Conservation (phyloP, 1,140 invertebrate genomes). For the Mya arenaria region DNA sequence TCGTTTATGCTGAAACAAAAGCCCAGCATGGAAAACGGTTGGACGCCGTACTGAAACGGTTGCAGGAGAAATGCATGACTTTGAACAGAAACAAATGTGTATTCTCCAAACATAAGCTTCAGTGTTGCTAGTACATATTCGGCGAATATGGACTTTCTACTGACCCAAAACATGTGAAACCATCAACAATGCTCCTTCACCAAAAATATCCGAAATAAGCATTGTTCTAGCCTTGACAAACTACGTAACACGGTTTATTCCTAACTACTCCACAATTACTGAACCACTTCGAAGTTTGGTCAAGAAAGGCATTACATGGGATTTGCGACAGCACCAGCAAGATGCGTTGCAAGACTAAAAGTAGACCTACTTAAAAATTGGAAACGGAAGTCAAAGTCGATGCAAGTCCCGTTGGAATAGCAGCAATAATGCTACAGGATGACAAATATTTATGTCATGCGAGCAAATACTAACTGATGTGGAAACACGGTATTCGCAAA, state of each 20-base stretch:
- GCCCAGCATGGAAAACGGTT: slow-evolving; percentile 65
- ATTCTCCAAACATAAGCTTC: background rate
- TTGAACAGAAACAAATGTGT: slow-evolving; percentile 30
- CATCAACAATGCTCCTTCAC: background rate
- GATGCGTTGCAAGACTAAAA: background rate
- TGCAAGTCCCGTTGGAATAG: background rate
- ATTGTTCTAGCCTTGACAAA: slow-evolving; percentile 63
- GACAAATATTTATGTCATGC: background rate
- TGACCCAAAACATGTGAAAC: slow-evolving; percentile 43
- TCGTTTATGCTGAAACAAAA: slow-evolving; percentile 43
- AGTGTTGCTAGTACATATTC: slow-evolving; percentile 65
- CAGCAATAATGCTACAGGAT: background rate
- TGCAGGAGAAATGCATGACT: slow-evolving; percentile 56
- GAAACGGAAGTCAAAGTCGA: background rate
- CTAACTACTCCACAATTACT: background rate
- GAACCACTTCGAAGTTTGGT: background rate
- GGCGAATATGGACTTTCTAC: slow-evolving; percentile 29
- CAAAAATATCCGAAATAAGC: slow-evolving; percentile 46
- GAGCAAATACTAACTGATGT: no score
- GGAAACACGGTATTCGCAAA: no score
- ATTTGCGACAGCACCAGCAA: background rate
- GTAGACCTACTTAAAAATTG: background rate
- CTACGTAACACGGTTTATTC: background rate
- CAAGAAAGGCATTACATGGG: background rate
- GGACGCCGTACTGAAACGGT: slow-evolving; percentile 40